Percentiles rank a stretch among this genome's conserved stretches.
These are phyloP conservation scores for Sialis fuliginosa DNA, from an alignment of 2,888 invertebrate genomes.

Conservation along the genomic window DNA sequence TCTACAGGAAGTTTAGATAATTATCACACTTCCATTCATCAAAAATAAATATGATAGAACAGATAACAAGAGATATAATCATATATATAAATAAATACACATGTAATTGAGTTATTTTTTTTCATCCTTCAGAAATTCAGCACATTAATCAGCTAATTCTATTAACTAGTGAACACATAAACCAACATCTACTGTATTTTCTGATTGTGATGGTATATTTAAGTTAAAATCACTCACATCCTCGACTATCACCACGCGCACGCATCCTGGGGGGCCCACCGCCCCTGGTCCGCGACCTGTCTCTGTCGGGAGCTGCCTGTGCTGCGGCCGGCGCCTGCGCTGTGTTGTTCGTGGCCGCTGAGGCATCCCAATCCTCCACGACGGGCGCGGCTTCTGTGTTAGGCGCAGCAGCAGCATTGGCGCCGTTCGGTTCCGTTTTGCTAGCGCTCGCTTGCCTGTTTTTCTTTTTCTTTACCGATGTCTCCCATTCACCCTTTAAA, in stretches of 20 bases:
- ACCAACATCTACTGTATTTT: too few relatives aligned
- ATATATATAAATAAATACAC: too few relatives aligned
- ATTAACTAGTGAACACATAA: too few relatives aligned
- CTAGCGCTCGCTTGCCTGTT: constrained; percentile 34
- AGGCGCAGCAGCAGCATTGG: constrained; percentile 14
- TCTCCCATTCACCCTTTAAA: constrained; percentile 66
- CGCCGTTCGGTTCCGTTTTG: constrained; percentile 15
- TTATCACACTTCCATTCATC: too few relatives aligned
- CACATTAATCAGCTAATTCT: too few relatives aligned
- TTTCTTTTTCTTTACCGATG: constrained; percentile 74
- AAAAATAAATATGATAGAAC: too few relatives aligned
- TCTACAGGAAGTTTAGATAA: too few relatives aligned
- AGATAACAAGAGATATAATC: too few relatives aligned
- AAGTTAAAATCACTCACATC: constrained; percentile 4
- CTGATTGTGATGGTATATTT: too few relatives aligned
- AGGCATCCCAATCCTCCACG: constrained; percentile 15
- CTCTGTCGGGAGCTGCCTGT: constrained; percentile 22
- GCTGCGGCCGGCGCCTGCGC: constrained; percentile 16
- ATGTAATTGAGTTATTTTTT: too few relatives aligned
- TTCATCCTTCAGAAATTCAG: too few relatives aligned
- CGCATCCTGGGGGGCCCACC: constrained; percentile 31
- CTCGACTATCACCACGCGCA: constrained; percentile 26
- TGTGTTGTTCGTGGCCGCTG: constrained; percentile 4
- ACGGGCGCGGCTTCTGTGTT: constrained; percentile 19
- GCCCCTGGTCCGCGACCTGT: constrained; percentile 21